A percentile compares a stretch with the other conserved stretches of the same genome.
phyloP scores from a whole-genome alignment of 1,140 invertebrate genomes.

The Heliconius nattereri region DNA sequence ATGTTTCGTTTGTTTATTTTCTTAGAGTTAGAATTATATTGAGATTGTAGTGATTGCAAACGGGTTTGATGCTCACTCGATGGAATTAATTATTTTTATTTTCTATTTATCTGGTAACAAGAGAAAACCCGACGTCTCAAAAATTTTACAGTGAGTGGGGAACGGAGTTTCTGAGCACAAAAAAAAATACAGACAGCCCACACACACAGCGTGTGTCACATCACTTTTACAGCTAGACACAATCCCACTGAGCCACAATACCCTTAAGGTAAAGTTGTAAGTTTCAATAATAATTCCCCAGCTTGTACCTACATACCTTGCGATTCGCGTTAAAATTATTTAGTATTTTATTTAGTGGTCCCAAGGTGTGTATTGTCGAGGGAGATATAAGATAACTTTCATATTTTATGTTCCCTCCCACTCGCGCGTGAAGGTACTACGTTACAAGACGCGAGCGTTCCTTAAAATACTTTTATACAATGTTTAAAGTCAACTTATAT shows the following conservation, averaged over 20 bases:
- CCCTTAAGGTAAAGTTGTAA: background rate
- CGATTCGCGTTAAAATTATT: background rate
- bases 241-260: background rate
- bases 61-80: too few relatives aligned
- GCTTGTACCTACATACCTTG: background rate
- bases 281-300: background rate
- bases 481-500: background rate
- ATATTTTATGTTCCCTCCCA: slow-evolving; percentile 1
- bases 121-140: too few relatives aligned
- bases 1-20: background rate
- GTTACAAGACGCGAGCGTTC: slow-evolving; percentile 5
- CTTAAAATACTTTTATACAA: background rate
- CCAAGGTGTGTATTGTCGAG: slow-evolving; percentile 1
- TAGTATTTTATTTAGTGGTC: slow-evolving; percentile 2
- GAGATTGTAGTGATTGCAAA: too few relatives aligned
- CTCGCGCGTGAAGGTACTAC: background rate
- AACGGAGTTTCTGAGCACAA: too few relatives aligned
- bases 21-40: background rate
- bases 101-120: too few relatives aligned
- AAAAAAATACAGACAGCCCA: too few relatives aligned
- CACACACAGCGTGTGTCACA: too few relatives aligned
- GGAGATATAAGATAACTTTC: slow-evolving; percentile 9
- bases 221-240: too few relatives aligned
- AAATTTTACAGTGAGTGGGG: too few relatives aligned
- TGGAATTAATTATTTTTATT: too few relatives aligned